Evolutionary conservation across 1,140 invertebrate genomes (phyloP), one percentile per base, ranked within the genome.

Genomic region (Brachionus plicatilis): DNA sequence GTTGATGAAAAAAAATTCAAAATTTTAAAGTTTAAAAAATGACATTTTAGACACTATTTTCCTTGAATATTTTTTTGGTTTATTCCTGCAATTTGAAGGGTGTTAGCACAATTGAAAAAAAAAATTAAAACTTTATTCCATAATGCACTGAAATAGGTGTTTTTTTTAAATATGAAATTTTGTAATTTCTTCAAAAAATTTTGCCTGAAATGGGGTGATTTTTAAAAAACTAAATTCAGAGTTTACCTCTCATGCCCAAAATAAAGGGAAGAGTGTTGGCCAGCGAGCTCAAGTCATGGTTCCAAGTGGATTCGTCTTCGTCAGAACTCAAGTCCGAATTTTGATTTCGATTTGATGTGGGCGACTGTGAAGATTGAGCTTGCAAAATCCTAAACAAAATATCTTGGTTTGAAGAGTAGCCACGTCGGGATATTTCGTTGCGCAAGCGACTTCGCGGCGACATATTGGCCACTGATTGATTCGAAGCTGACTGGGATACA

Each of bases 321-420:
- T 82, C 79, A 24, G 79, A 82, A n/a, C 79, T 82, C 20, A 65
- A n/a, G 27, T 82, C 79, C 12, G 79, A 82, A 14, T 82, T 65
- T 45, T 65, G 43, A 47, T 76, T 50, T 76, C 47, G 43, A 76
- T 76, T 76, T 76, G 72, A 76, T 27, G 43, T 45, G 20, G 72
- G 47, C 14, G 72, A 76, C 11, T 45, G 24, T n/a, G 72, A 76
- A 20, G 72, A 76, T 17, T 72, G 68, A 17, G 33, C 68, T 53
- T 76, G 72, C 27, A 76, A 76, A 45, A 76, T 45, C 43, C 72
- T 76, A 3, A 76, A 76, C 43, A 76, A 76, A 50, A 76, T 76
- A 50, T 76, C 72, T 20, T 24, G 27, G 12, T 50, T 76, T 7
- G 14, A 20, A 27, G 43, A 20, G 47, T 53, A 76, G 27, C 72